Evolutionary conservation across 2,888 invertebrate genomes (phyloP).

Genomic region (Sepioteuthis lessoniana): DNA sequence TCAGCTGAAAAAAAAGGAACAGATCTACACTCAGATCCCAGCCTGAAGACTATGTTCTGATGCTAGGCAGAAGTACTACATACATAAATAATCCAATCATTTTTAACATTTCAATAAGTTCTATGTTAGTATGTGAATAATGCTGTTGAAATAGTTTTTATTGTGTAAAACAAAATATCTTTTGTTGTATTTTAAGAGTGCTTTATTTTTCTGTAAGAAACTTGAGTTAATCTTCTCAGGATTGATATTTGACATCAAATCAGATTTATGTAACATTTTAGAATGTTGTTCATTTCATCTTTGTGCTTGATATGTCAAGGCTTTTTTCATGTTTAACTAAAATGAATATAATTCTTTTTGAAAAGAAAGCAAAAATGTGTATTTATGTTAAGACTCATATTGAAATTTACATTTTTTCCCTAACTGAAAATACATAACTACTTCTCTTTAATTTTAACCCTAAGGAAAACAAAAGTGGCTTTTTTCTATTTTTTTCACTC

Average conservation of each 20-base stretch:
- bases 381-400: not conserved
- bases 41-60: too few relatives aligned
- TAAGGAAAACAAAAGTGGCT: not conserved
- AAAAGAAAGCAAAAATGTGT: not conserved
- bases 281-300: not conserved
- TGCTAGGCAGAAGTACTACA: too few relatives aligned
- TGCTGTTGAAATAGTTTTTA: not conserved
- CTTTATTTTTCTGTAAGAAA: not conserved
- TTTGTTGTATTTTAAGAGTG: too few relatives aligned
- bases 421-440: not conserved
- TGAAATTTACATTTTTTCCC: not conserved
- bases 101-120: too few relatives aligned
- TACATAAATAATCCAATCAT: too few relatives aligned
- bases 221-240: not conserved
- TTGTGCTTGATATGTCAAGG: too few relatives aligned
- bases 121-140: not conserved
- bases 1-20: too few relatives aligned
- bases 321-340: too few relatives aligned
- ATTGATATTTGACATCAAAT: not conserved
- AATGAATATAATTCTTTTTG: too few relatives aligned
- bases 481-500: not conserved
- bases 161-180: too few relatives aligned
- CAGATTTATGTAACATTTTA: not conserved
- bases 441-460: not conserved
- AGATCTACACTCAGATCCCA: too few relatives aligned